Percentiles rank a stretch among this genome's conserved stretches.
Evolutionary conservation across 2,888 invertebrate species (phyloP).

Genomic region (Cephonodes hylas): DNA sequence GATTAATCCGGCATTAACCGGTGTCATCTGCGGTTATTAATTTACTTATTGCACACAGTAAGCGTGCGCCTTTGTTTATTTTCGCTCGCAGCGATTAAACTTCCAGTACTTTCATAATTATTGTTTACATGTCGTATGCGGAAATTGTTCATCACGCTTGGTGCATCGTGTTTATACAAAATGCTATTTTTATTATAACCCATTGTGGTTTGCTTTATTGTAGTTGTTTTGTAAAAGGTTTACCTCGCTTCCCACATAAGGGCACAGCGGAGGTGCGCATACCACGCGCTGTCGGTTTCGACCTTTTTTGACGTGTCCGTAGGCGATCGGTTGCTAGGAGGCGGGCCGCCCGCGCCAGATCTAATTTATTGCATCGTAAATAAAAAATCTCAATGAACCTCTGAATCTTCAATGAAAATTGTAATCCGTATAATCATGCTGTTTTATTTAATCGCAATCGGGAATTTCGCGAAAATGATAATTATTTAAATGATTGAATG

Average conservation of each 20-base stretch:
- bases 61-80: slow-evolving; percentile 36
- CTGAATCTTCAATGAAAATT: slow-evolving; percentile 38
- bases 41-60: slow-evolving; percentile 32
- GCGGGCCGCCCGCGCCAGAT: slow-evolving; percentile 47
- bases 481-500: too few species aligned
- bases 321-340: slow-evolving; percentile 42
- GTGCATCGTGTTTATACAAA: slow-evolving; percentile 36
- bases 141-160: slow-evolving; percentile 40
- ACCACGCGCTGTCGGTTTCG: slow-evolving; percentile 32
- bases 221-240: not conserved
- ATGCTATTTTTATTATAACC: not conserved
- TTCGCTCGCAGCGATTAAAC: slow-evolving; percentile 35
- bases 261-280: slow-evolving; percentile 22
- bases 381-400: slow-evolving; percentile 50
- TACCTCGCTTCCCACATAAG: slow-evolving; percentile 23
- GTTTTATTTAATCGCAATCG: slow-evolving; percentile 22
- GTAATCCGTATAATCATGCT: slow-evolving; percentile 40
- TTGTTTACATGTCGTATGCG: slow-evolving; percentile 49
- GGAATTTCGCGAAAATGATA: too few species aligned
- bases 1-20: slow-evolving; percentile 42
- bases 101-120: slow-evolving; percentile 43
- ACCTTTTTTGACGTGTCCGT: slow-evolving; percentile 48
- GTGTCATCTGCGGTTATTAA: slow-evolving; percentile 45
- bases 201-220: not conserved
- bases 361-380: slow-evolving; percentile 55